These are phyloP conservation scores for Amblyjoppa proteus DNA, from an alignment of 2,888 invertebrate species.

Conservation along the genomic window DNA sequence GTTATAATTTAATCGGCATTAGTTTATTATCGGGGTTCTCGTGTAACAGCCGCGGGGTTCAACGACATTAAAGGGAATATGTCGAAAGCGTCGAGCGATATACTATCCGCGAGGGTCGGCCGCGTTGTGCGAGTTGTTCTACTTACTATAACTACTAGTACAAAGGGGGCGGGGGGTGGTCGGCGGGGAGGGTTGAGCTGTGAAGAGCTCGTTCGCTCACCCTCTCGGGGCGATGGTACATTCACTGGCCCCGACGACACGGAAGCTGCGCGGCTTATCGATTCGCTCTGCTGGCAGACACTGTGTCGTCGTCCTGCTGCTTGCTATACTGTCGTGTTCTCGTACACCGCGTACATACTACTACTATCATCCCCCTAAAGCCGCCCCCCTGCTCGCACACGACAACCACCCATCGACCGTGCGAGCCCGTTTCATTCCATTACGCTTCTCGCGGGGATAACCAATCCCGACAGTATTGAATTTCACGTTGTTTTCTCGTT, in stretches of 20 bases:
- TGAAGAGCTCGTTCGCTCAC: conserved; percentile 58
- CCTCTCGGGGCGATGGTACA: conserved; percentile 50
- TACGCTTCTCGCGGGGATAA: conserved; percentile 65
- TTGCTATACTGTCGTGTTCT: conserved; percentile 54
- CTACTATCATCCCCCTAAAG: conserved; percentile 32
- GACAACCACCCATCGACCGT: conserved; percentile 46
- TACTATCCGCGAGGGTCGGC: conserved; percentile 25
- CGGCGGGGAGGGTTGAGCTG: conserved; percentile 27
- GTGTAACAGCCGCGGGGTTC: neutral
- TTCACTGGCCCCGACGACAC: conserved; percentile 58
- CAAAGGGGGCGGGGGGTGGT: neutral
- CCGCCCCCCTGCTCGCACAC: conserved; percentile 45
- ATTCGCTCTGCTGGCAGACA: conserved; percentile 68
- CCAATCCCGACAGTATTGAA: conserved; percentile 68
- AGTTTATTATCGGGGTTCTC: neutral
- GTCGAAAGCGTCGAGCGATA: conserved; percentile 16
- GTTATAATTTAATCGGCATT: conserved; percentile 22
- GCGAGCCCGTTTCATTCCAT: conserved; percentile 67
- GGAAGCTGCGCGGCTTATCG: conserved; percentile 74
- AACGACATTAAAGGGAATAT: conserved; percentile 41
- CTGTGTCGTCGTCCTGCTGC: conserved; percentile 65
- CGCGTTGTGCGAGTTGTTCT: conserved; percentile 38
- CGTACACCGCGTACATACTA: conserved; percentile 29
- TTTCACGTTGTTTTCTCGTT: conserved; percentile 62
- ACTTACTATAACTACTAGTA: conserved; percentile 50